Percentiles rank a stretch among this genome's conserved stretches.
These are phyloP conservation scores for Spicauda simplicius DNA, from an alignment of 2,888 invertebrate genomes.

Conservation along the genomic window DNA sequence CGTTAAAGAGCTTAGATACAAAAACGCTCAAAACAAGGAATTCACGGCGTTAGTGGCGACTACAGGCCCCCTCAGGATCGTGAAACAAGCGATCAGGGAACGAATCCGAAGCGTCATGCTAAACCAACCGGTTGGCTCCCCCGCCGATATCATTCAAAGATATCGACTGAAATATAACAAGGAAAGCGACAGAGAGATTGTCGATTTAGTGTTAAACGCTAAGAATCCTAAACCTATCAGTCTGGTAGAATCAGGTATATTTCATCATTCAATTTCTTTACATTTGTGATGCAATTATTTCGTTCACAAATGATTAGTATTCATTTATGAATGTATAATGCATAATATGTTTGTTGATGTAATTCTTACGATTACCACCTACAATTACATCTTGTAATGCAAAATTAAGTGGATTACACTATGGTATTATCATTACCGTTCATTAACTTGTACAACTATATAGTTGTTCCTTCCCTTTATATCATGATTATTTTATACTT, in stretches of 20 bases:
- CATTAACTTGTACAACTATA: not conserved
- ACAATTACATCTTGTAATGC: not conserved
- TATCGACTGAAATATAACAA: constrained; percentile 60
- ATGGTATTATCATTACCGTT: no score
- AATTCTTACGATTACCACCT: not conserved
- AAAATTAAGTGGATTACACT: not conserved
- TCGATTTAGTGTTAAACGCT: constrained; percentile 41
- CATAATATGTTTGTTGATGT: constrained; percentile 3
- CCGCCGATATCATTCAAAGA: constrained; percentile 48
- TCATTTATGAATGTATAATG: constrained; percentile 19
- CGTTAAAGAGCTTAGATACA: constrained; percentile 58
- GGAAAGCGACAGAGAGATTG: constrained; percentile 58
- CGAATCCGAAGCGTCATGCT: constrained; percentile 63
- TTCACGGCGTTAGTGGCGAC: constrained; percentile 42
- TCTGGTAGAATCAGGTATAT: constrained; percentile 32
- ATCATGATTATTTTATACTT: no score
- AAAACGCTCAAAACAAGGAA: constrained; percentile 37
- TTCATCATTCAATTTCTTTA: constrained; percentile 28
- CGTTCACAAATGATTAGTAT: constrained; percentile 25
- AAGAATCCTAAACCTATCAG: constrained; percentile 3
- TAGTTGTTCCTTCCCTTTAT: not conserved
- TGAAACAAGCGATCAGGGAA: constrained; percentile 65
- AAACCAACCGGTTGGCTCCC: constrained; percentile 55
- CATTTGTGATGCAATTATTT: constrained; percentile 4
- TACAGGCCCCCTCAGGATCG: constrained; percentile 46